Evolutionary conservation across 2,113 vertebrate species (phyloP).

Genomic region (Lycocorax pyrrhopterus): DNA sequence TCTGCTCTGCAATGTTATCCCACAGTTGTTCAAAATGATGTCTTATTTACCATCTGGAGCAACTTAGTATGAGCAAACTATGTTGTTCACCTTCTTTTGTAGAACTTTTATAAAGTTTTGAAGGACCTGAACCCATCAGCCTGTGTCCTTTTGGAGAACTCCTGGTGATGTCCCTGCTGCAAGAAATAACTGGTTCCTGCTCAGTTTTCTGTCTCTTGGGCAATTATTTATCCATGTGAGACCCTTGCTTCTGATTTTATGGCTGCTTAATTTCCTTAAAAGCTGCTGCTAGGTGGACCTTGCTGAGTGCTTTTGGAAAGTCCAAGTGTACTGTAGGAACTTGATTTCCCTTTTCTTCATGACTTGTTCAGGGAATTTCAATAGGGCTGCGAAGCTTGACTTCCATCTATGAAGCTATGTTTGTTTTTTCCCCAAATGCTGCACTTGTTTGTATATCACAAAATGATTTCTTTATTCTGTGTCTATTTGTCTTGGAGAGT

Average conservation of each 20-base stretch:
- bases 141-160: neutral
- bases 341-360: neutral
- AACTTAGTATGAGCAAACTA: neutral
- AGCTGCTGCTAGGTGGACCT: neutral
- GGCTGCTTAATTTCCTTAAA: neutral
- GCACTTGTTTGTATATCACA: neutral
- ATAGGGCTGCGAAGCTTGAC: neutral
- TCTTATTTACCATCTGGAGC: neutral
- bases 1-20: neutral
- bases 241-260: neutral
- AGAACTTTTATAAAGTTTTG: neutral
- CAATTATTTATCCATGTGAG: neutral
- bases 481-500: neutral
- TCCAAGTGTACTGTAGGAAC: neutral
- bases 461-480: neutral
- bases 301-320: neutral
- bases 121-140: neutral
- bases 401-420: neutral
- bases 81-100: neutral
- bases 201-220: neutral
- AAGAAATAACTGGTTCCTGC: neutral
- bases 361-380: neutral
- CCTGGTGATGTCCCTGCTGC: neutral
- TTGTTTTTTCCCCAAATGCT: neutral
- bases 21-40: neutral